Conservation (phyloP, 2,113 vertebrate species). For the Paedocypris sp. region DNA sequence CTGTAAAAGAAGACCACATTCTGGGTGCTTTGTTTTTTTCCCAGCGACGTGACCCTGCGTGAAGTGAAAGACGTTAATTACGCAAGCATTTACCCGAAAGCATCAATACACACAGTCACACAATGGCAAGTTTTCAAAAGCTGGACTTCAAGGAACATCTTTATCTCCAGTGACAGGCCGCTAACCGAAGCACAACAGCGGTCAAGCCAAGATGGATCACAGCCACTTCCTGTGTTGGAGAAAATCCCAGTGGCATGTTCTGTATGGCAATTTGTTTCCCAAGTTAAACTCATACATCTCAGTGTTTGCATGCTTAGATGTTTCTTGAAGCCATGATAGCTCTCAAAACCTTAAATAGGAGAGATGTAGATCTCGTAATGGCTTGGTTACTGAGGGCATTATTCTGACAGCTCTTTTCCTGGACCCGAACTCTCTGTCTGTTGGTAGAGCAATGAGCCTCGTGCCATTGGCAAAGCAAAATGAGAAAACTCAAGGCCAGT, state of each 20-base stretch:
- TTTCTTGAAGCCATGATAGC: neutral
- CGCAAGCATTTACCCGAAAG: neutral
- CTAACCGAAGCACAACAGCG: neutral
- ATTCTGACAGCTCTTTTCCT: slow-evolving; percentile 3
- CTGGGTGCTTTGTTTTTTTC: neutral
- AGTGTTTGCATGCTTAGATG: neutral
- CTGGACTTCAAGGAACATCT: neutral
- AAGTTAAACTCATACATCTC: neutral
- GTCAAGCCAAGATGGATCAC: neutral
- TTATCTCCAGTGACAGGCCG: slow-evolving; percentile 7
- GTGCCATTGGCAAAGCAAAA: slow-evolving; percentile 11
- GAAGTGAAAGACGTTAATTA: slow-evolving; percentile 6
- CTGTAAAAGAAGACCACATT: too few species aligned
- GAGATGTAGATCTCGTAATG: neutral
- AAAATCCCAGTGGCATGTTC: neutral
- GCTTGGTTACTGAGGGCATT: neutral
- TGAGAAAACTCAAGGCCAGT: slow-evolving; percentile 11
- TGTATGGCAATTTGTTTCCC: neutral
- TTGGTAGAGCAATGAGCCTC: neutral
- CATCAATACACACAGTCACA: neutral
- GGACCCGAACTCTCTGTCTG: neutral
- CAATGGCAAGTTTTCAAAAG: neutral
- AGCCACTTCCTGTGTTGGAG: neutral
- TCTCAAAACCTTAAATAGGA: neutral
- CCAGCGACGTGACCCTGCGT: neutral